Conservation (phyloP, 2,113 vertebrate species). For the Caranx ignobilis region DNA sequence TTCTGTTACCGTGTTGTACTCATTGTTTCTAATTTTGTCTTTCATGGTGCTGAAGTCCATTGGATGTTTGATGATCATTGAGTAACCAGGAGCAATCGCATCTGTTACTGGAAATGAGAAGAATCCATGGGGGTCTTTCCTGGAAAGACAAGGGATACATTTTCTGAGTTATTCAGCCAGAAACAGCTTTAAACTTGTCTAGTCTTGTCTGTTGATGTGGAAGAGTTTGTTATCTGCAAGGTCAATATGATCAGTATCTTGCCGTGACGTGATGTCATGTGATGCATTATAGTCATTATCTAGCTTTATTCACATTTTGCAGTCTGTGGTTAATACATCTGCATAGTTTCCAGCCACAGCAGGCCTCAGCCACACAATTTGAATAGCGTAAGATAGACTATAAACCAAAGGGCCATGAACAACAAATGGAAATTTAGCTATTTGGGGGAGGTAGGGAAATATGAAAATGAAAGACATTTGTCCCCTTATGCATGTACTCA, state of each 20-base stretch:
- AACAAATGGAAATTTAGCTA: slow-evolving; percentile 15
- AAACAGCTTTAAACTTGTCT: neutral
- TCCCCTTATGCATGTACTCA: neutral
- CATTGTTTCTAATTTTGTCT: slow-evolving; percentile 94
- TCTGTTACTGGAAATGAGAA: slow-evolving; percentile 98
- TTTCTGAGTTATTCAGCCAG: neutral
- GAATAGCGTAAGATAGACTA: neutral
- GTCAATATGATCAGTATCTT: slow-evolving; percentile 8
- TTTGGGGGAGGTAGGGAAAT: neutral
- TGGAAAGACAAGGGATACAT: slow-evolving; percentile 68
- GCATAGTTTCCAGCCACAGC: neutral
- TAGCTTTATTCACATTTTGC: neutral
- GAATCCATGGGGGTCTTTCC: slow-evolving; percentile 98
- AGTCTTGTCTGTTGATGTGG: neutral
- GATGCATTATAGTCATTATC: neutral
- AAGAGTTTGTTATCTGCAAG: slow-evolving; percentile 1
- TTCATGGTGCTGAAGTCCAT: slow-evolving; percentile 99
- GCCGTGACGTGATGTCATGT: neutral
- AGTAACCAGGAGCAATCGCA: slow-evolving; percentile 97
- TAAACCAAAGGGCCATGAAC: neutral
- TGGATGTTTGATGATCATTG: slow-evolving; percentile 98
- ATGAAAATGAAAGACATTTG: neutral
- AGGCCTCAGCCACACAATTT: neutral
- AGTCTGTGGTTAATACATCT: neutral
- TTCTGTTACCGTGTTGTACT: slow-evolving; percentile 97